Conservation (phyloP, 2,888 invertebrate species). For the Plebejus argus region DNA sequence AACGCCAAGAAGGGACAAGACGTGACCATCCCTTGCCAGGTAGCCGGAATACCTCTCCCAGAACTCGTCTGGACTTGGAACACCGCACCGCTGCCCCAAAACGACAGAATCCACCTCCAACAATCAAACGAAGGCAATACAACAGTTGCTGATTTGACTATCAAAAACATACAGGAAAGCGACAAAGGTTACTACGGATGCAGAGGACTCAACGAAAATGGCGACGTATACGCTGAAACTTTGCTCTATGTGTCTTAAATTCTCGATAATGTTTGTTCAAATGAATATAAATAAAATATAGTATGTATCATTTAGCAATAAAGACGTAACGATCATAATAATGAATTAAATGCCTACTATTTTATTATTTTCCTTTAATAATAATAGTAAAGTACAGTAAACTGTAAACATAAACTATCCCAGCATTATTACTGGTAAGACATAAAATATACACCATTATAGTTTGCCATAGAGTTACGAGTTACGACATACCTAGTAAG, state of each 20-base stretch:
- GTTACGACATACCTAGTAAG: no score
- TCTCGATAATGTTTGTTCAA: not conserved
- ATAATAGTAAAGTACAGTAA: not conserved
- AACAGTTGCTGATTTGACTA: slow-evolving; percentile 51
- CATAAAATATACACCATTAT: no score
- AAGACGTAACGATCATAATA: not conserved
- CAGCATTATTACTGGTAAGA: not conserved
- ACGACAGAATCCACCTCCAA: slow-evolving; percentile 43
- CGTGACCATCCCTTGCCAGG: slow-evolving; percentile 57
- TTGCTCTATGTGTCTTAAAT: slow-evolving; percentile 41
- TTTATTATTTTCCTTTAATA: not conserved
- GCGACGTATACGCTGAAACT: slow-evolving; percentile 55
- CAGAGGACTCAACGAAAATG: slow-evolving; percentile 54
- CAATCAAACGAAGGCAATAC: slow-evolving; percentile 35
- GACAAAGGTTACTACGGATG: slow-evolving; percentile 68
- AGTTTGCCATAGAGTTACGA: no score
- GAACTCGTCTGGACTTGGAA: slow-evolving; percentile 57
- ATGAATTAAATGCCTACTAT: not conserved
- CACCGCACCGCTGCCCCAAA: slow-evolving; percentile 49
- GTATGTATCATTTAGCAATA: not conserved
- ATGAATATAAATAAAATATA: not conserved
- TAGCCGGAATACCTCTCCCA: slow-evolving; percentile 53
- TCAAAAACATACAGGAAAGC: slow-evolving; percentile 52
- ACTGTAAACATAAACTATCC: no score
- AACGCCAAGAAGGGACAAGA: slow-evolving; percentile 51